Evolutionary conservation across 1,140 invertebrate genomes (phyloP).

Genomic region (Archivesica marissinica): DNA sequence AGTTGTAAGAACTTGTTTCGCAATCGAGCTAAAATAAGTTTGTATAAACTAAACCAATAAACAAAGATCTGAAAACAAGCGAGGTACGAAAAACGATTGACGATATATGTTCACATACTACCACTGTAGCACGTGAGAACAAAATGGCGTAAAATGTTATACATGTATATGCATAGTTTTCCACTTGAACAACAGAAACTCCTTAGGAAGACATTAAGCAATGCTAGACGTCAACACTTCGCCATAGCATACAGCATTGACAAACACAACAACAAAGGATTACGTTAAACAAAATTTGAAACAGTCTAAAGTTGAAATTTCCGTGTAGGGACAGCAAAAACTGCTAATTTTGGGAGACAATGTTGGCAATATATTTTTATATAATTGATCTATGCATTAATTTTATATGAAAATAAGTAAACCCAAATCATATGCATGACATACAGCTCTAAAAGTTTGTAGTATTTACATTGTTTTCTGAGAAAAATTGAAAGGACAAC

Average conservation of each 20-base stretch:
- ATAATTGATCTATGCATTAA: not conserved
- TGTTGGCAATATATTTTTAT: not conserved
- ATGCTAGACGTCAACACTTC: too few relatives aligned
- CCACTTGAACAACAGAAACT: too few relatives aligned
- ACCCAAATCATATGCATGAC: not conserved
- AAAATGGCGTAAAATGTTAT: too few relatives aligned
- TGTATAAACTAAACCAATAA: too few relatives aligned
- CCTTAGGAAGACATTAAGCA: too few relatives aligned
- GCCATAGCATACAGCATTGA: not conserved
- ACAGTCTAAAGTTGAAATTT: not conserved
- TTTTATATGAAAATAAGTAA: not conserved
- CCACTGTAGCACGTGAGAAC: too few relatives aligned
- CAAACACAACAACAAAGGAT: not conserved
- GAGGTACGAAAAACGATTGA: too few relatives aligned
- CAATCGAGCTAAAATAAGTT: too few relatives aligned
- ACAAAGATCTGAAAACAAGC: too few relatives aligned
- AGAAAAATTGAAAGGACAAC: slow-evolving; percentile 1
- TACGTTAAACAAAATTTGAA: not conserved
- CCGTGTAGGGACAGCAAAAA: not conserved
- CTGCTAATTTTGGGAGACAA: not conserved
- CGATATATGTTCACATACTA: too few relatives aligned
- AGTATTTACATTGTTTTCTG: not conserved
- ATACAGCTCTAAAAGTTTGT: not conserved
- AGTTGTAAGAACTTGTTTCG: too few relatives aligned
- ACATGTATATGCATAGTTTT: too few relatives aligned